Percentiles rank a stretch among this genome's conserved stretches.
Evolutionary conservation across 2,113 vertebrate genomes (phyloP).

Genomic region (Mandrillus leucophaeus): DNA sequence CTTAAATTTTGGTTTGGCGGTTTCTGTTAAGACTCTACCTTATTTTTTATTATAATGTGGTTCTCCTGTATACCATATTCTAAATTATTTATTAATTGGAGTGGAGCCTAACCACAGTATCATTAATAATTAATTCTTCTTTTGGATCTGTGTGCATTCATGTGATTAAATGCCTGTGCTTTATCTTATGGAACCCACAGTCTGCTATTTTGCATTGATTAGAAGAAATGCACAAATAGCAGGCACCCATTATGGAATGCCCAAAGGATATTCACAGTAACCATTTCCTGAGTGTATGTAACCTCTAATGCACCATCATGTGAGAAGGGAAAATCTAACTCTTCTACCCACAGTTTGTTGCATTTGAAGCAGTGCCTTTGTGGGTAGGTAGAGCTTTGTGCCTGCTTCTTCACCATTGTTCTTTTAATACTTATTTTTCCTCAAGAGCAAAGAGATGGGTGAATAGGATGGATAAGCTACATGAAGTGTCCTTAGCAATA

Average conservation of each 20-base stretch:
- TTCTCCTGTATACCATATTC: conserved; percentile 53
- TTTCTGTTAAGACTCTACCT: conserved; percentile 52
- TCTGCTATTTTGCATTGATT: conserved; percentile 73
- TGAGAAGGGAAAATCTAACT: conserved; percentile 49
- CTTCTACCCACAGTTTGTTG: neutral
- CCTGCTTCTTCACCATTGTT: neutral
- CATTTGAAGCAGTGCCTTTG: neutral
- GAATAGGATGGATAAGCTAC: neutral
- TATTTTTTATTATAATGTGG: conserved; percentile 61
- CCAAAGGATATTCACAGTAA: conserved; percentile 52
- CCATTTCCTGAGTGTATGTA: conserved; percentile 53
- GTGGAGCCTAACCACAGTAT: conserved; percentile 65
- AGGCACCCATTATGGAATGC: conserved; percentile 65
- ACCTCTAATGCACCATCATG: conserved; percentile 64
- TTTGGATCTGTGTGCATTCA: conserved; percentile 64
- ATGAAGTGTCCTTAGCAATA: neutral
- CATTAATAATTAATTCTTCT: conserved; percentile 76
- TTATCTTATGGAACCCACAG: conserved; percentile 71
- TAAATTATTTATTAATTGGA: conserved; percentile 80
- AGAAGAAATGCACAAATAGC: conserved; percentile 45
- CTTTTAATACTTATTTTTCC: neutral
- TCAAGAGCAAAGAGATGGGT: neutral
- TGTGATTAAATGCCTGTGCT: conserved; percentile 74
- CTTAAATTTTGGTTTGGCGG: conserved; percentile 44
- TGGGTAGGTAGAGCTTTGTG: neutral